Conservation (phyloP, 2,113 vertebrate genomes). For the Morone saxatilis region DNA sequence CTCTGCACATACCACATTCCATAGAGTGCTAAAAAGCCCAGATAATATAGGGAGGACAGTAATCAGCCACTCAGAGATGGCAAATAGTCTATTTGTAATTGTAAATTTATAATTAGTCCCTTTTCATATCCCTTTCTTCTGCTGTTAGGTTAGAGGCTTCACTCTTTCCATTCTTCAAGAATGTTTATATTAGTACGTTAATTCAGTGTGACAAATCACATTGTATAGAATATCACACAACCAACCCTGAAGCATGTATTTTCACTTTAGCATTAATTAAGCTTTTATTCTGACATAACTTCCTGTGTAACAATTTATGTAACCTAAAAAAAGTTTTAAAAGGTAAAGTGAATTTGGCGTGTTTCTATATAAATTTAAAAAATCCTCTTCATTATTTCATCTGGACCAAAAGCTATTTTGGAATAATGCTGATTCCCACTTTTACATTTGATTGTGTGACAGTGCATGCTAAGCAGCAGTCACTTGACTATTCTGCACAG, state of each 20-base stretch:
- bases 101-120: too few species aligned
- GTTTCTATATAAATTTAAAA: neutral
- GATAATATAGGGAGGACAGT: neutral
- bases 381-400: neutral
- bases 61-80: neutral
- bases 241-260: neutral
- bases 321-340: neutral
- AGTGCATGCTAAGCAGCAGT: slow-evolving; percentile 35
- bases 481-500: slow-evolving; percentile 39
- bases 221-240: neutral
- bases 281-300: neutral
- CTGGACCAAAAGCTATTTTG: neutral
- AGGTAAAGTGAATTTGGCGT: neutral
- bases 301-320: neutral
- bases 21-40: neutral
- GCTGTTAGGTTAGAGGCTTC: neutral
- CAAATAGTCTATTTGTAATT: neutral
- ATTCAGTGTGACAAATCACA: neutral
- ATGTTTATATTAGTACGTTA: neutral
- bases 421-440: neutral
- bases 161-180: neutral
- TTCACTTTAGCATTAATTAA: neutral
- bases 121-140: neutral
- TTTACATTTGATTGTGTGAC: neutral
- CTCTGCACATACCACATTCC: neutral